Conservation (phyloP, 2,888 invertebrate species). For the Antheraea yamamai region DNA sequence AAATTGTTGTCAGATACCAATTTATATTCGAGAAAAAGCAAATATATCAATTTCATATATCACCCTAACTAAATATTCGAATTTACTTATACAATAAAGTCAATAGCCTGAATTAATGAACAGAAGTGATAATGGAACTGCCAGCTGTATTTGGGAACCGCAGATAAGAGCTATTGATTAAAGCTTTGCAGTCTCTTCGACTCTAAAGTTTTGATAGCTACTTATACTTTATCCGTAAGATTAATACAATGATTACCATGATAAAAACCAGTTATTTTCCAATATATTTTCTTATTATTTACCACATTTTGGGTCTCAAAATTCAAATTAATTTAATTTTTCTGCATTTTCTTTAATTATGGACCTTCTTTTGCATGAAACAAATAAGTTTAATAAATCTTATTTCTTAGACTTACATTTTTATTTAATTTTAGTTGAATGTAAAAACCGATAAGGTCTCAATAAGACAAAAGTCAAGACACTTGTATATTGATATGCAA, state of each 20-base stretch:
- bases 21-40: no score
- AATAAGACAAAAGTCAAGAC: no score
- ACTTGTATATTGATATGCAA: no score
- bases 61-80: not conserved
- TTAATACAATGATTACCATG: not conserved
- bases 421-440: no score
- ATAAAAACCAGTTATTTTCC: not conserved
- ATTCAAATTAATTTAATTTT: not conserved
- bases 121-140: not conserved
- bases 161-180: slow-evolving; percentile 15
- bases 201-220: not conserved
- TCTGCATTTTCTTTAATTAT: no score
- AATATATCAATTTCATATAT: not conserved
- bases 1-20: no score
- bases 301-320: not conserved
- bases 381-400: no score
- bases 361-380: no score
- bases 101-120: slow-evolving; percentile 1
- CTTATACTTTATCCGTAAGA: not conserved
- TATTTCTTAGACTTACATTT: no score
- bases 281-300: not conserved
- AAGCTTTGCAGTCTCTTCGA: slow-evolving; percentile 8
- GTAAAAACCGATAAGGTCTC: no score
- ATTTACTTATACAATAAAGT: not conserved
- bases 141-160: not conserved